Evolutionary conservation across 1,140 invertebrate genomes (phyloP), one percentile per base, ranked within the genome.

Genomic region (Bathynomus jamesi): DNA sequence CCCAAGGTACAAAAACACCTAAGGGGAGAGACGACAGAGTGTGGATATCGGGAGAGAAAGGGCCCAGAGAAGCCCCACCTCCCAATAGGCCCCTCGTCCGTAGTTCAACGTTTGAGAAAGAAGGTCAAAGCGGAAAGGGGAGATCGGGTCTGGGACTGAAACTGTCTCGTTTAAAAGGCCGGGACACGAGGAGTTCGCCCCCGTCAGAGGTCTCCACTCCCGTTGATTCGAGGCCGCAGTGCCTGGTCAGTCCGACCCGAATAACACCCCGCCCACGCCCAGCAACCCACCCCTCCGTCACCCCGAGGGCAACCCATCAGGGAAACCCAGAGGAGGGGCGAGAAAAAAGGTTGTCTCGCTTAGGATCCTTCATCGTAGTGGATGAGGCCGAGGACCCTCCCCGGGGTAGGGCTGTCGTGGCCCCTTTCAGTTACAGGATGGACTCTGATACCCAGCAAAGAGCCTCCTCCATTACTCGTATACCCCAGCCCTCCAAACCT

Each of bases 51-150:
- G 27, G 70, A n/a, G 78, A 79, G 17, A 79, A 80, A 69, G 71
- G 30, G 53, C 61, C 61, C 27, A 71, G 70, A 40, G 71, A 76
- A 63, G 60, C 70, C n/a, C 65, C 63, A n/a, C 74, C 69, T 69
- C 79, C 40, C 2, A 53, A 53, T 53, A 53, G 81, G 25, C 82
- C 83, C 3, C 78, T 90, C 2, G 85, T 87, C 46, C 83, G 89
- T 24, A 90, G 89, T 78, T 89, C 88, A 1, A 90, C 89, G 0
- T 90, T 90, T 79, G 89, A 90, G 75, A 78, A 65, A 60, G 63
- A 74, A 32, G 31, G 53, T 3, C 66, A 73, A 63, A 71, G 21
- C 8, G 28, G 62, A 4, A 63, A 74, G 61, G 63, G 69, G 11
- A 66, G 71, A 63, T 74, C 76, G 17, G 53, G 72, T 21, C 40